Evolutionary conservation across 2,113 vertebrate genomes (phyloP).

Genomic region (Gadus macrocephalus): DNA sequence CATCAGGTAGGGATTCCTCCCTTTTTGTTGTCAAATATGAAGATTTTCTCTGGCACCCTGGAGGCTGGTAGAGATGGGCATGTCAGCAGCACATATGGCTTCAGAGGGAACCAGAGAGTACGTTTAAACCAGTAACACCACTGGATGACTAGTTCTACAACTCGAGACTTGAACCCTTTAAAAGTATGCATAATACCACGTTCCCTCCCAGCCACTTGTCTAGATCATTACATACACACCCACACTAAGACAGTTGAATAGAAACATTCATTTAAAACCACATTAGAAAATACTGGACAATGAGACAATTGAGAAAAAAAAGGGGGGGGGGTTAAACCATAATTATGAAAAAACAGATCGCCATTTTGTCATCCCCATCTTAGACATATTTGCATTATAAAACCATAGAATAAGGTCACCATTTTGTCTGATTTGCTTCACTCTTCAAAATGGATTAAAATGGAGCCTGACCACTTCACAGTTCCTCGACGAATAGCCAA

Average conservation of each 20-base stretch:
- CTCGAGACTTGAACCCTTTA: constrained; percentile 3
- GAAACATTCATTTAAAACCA: constrained; percentile 52
- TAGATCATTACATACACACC: constrained; percentile 37
- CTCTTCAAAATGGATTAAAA: too few species aligned
- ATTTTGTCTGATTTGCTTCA: too few species aligned
- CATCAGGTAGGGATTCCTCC: constrained; percentile 27
- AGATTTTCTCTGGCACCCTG: constrained; percentile 33
- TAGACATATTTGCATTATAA: not conserved
- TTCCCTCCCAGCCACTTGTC: constrained; percentile 39
- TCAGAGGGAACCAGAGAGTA: constrained; percentile 21
- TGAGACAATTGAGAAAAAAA: constrained; percentile 36
- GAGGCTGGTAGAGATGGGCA: constrained; percentile 24
- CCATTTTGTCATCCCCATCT: not conserved
- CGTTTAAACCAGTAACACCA: constrained; percentile 23
- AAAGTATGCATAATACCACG: constrained; percentile 23
- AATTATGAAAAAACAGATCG: constrained; percentile 9
- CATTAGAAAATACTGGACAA: constrained; percentile 57
- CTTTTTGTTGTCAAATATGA: constrained; percentile 33
- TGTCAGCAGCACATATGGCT: constrained; percentile 28
- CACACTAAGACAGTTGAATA: constrained; percentile 48
- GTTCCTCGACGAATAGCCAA: too few species aligned
- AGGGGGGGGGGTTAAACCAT: constrained; percentile 3
- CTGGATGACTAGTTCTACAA: constrained; percentile 37
- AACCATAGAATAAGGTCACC: too few species aligned
- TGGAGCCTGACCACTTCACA: too few species aligned